Base-by-base conservation (phyloP, 2,888 invertebrate genomes). In the Tipula confusa region DNA sequence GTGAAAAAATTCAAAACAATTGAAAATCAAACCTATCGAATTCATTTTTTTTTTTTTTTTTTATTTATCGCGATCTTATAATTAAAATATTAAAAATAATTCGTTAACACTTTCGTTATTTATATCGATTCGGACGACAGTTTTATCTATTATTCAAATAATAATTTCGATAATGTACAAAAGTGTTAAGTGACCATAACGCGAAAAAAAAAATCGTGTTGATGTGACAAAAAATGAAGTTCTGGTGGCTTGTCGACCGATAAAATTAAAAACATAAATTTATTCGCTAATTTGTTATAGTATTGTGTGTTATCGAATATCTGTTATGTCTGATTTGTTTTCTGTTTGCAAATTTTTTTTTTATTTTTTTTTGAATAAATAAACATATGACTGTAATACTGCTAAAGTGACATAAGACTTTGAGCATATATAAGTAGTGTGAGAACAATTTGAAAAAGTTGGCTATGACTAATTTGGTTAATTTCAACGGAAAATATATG, bases 261-360 rank as follows among this genome's bases (percentile, higher is more conserved):
- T 64, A 64, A 64, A 64, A n/a, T n/a, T 24, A 64, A 64, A n/a
- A 64, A 64, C 64, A 64, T 64, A 24, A 64, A 64, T 64, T 64
- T 64, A 64, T 64, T 64, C 9, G 64, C 64, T 64, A 64, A 64
- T 64, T 64, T 64, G 24, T 64, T 64, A 64, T 64, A 18, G 64
- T 24, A 9, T 64, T 24, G 24, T 64, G 64, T 64, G 64, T 64
- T 64, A 64, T 64, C 64, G 64, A 64, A 64, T 64, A 64, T 64
- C 64, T 64, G 64, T 64, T 64, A 64, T 64, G 64, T 64, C 64
- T 64, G 24, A 64, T 24, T 38, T 38, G 11, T 38, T 38, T 38
- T 64, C 24, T 64, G 64, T 64, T 64, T 2, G 64, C 64, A 9
- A 64, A 64, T 64, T 64, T 64, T 15, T 24, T 11, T 33, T 33